Conservation (phyloP, 2,113 vertebrate genomes). For the Equus quagga region DNA sequence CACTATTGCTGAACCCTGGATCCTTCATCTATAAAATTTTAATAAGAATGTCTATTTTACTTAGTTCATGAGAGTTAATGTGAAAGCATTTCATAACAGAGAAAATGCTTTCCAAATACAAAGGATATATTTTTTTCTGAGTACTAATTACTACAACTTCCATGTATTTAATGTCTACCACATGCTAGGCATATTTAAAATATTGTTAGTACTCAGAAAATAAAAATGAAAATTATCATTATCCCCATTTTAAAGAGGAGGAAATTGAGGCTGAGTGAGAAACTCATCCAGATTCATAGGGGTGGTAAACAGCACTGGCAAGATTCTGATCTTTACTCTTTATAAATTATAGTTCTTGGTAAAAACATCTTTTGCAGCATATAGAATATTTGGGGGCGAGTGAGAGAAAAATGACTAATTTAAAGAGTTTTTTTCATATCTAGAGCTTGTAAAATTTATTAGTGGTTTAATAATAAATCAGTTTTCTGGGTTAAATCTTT, state of each 20-base stretch:
- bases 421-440: neutral
- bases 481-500: neutral
- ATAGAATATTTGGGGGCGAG: neutral
- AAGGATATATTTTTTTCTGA: neutral
- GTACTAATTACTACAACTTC: neutral
- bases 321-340: neutral
- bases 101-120: neutral
- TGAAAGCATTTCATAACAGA: conserved; percentile 38
- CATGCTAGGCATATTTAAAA: neutral
- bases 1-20: neutral
- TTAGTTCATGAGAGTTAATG: neutral
- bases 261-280: neutral
- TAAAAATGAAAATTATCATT: conserved; percentile 26
- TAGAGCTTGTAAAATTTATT: conserved; percentile 11
- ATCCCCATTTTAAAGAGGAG: neutral
- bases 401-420: neutral
- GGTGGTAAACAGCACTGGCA: neutral
- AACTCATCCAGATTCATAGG: neutral
- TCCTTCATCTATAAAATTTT: neutral
- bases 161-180: neutral
- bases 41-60: neutral
- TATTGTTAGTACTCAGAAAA: conserved; percentile 22
- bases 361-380: neutral
- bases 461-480: neutral
- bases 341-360: neutral